Conservation (phyloP, 1,140 invertebrate species). For the Drosophila leontia region DNA sequence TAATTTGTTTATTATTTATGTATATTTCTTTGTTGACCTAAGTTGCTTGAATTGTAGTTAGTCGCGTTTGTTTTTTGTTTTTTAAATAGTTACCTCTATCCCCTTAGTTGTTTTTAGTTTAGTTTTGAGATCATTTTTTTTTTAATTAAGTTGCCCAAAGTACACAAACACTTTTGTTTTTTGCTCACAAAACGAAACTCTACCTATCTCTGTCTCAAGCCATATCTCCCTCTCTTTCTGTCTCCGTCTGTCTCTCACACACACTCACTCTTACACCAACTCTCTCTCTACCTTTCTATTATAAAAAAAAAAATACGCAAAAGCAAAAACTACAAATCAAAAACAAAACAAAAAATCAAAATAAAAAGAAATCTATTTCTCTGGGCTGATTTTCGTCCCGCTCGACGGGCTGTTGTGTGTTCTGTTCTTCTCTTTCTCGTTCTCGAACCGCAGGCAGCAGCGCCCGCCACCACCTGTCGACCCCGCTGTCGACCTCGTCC, state of each 20-base stretch:
- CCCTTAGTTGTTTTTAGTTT: conserved; percentile 44
- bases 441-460: conserved; percentile 79
- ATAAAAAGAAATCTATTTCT: conserved; percentile 79
- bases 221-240: conserved; percentile 46
- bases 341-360: conserved; percentile 45
- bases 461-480: conserved; percentile 82
- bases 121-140: conserved; percentile 57
- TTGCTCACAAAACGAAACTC: conserved; percentile 62
- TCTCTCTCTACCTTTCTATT: conserved; percentile 47
- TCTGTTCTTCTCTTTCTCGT: conserved; percentile 85
- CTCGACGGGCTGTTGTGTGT: conserved; percentile 84
- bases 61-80: conserved; percentile 57
- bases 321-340: conserved; percentile 23
- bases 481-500: conserved; percentile 77
- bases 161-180: conserved; percentile 35
- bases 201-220: conserved; percentile 41
- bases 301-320: conserved; percentile 50
- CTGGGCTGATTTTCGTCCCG: conserved; percentile 85
- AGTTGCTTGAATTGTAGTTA: conserved; percentile 77
- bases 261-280: conserved; percentile 47
- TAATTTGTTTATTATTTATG: conserved; percentile 19
- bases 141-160: conserved; percentile 52
- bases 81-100: conserved; percentile 25
- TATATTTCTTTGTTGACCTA: conserved; percentile 54
- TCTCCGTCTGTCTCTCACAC: conserved; percentile 42